Evolutionary conservation across 2,888 invertebrate species (phyloP), one percentile per base, ranked within the genome.

Genomic region (Amphipyra tragopoginis): DNA sequence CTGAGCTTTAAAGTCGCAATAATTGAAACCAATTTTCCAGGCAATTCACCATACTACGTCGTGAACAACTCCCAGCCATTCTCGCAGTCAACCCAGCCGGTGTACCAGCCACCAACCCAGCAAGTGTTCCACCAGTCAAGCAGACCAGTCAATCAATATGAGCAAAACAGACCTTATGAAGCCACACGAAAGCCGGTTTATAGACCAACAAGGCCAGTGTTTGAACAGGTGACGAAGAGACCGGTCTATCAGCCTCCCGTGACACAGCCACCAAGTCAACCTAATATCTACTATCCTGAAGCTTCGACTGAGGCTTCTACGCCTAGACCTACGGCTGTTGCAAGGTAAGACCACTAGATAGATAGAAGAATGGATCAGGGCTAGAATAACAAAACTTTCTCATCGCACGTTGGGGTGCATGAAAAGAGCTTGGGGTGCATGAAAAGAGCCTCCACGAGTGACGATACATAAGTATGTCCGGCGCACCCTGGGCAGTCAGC

Each of bases 71-170:
- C 58, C 1, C 53, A 39, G 11, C 39, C 13, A 10, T 43, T 21
- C 15, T 14, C 42, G 5, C 44, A 45, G 26, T 7, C 59, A 7
- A 59, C 58, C 1, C 57, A 55, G 6, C 56, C 58, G 11, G 14
- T 29, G 6, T 55, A 65, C 39, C 56, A 62, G 6, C 58, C 43
- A 6, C 56, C 76, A 5, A 59, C 56, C 1, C 72, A 72, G 11
- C 66, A 57, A 40, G 34, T 65, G 1, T 39, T 9, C 34, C 72
- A 1, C 2, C 50, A 49, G 38, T 45, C 55, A 0, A 47, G 48
- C 9, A 48, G 38, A 7, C 73, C 72, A 5, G 36, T 47, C 15
- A n/a, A n/a, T n/a, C n/a, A n/a, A n/a, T 60, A 66, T 1, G 53
- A 42, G 7, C 47, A 55, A 8, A 26, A 21, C n/a, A 7, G n/a